Conservation (phyloP, 2,113 vertebrate genomes). For the Hystrix cristata region DNA sequence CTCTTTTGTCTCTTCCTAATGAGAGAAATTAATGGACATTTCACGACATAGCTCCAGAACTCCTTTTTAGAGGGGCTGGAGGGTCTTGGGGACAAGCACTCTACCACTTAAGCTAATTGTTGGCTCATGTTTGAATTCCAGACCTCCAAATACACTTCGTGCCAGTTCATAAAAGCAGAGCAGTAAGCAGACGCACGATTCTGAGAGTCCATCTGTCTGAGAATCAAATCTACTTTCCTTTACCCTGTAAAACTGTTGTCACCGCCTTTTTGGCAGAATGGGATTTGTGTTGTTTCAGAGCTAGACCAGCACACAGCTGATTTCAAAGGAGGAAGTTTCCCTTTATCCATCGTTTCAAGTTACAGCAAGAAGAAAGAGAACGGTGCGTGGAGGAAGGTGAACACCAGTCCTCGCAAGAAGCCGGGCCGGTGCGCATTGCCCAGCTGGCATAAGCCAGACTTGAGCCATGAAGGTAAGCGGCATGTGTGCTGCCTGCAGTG, state of each 20-base stretch:
- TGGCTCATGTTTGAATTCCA: constrained; percentile 19
- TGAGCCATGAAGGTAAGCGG: constrained; percentile 84
- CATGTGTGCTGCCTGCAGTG: rapidly evolving
- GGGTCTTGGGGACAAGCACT: no score
- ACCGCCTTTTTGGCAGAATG: background rate
- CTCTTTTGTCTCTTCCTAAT: background rate
- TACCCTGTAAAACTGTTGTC: background rate
- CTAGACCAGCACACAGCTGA: constrained; percentile 92
- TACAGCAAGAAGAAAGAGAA: constrained; percentile 92
- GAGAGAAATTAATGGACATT: constrained; percentile 10
- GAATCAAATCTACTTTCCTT: background rate
- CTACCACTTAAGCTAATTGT: background rate
- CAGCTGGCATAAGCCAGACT: constrained; percentile 88
- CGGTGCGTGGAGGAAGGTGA: constrained; percentile 94
- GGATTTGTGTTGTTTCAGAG: constrained; percentile 89
- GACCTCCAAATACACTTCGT: background rate
- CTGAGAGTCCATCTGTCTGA: background rate
- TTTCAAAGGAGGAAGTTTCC: constrained; percentile 94
- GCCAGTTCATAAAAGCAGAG: background rate
- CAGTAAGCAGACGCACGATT: background rate
- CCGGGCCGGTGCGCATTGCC: constrained; percentile 85
- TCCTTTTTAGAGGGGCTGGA: background rate
- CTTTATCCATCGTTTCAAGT: constrained; percentile 91
- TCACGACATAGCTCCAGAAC: background rate
- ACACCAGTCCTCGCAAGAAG: constrained; percentile 96